These are phyloP conservation scores for Euura lappo DNA, from an alignment of 1,140 invertebrate species.

Conservation along the genomic window DNA sequence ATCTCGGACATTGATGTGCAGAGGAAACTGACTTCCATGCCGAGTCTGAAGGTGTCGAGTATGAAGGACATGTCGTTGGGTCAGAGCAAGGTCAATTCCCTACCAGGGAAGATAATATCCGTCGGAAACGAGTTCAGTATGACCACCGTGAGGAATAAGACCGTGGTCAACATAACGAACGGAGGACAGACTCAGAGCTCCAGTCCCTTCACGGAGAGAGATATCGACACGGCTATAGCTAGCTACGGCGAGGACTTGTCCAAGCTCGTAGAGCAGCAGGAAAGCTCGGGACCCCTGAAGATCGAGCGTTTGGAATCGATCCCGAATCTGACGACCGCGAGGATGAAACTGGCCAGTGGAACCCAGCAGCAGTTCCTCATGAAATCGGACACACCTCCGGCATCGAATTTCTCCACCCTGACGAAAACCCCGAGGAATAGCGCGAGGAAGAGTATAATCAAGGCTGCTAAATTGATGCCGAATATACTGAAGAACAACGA, in stretches of 20 bases:
- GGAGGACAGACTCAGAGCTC: slow-evolving; percentile 8
- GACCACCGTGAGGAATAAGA: slow-evolving; percentile 20
- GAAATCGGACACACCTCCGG: not conserved
- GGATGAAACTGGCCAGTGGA: no score
- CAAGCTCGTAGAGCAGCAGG: not conserved
- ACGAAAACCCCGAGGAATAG: slow-evolving; percentile 25
- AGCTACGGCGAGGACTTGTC: not conserved
- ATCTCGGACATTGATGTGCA: slow-evolving; percentile 49
- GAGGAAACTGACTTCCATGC: slow-evolving; percentile 46
- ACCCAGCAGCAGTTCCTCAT: no score
- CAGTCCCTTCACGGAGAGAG: not conserved
- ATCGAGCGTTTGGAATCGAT: not conserved
- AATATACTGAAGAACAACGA: slow-evolving; percentile 22
- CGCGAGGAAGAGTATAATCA: slow-evolving; percentile 34
- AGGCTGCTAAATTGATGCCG: slow-evolving; percentile 38
- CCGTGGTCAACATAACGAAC: slow-evolving; percentile 17
- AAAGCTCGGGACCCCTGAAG: not conserved
- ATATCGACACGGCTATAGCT: slow-evolving; percentile 1
- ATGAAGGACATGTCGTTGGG: slow-evolving; percentile 23
- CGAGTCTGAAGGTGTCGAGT: slow-evolving; percentile 35
- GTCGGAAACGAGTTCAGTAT: slow-evolving; percentile 22
- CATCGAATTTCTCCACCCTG: not conserved
- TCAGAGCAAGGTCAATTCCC: slow-evolving; percentile 17
- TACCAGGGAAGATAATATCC: slow-evolving; percentile 23
- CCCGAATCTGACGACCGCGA: not conserved